phyloP scores from a whole-genome alignment of 2,888 invertebrate genomes.

The Mellilla xanthometata region DNA sequence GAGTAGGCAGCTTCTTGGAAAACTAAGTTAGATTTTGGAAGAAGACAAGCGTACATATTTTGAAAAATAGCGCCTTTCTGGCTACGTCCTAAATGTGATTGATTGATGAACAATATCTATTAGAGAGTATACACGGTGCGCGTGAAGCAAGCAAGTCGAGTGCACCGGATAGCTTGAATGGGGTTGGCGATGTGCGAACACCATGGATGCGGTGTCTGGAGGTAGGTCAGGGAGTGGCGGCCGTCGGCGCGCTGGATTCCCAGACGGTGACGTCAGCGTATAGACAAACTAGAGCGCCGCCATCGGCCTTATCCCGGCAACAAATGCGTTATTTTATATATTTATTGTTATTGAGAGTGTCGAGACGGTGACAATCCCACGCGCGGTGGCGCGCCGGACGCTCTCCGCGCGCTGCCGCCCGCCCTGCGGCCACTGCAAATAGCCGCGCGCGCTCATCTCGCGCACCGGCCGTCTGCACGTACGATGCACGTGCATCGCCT shows the following conservation, averaged over 20 bases:
- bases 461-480: conserved; percentile 28
- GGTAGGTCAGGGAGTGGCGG: conserved; percentile 75
- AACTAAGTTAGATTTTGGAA: background rate
- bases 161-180: conserved; percentile 13
- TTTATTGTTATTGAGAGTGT: conserved; percentile 77
- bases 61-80: conserved; percentile 15
- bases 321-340: conserved; percentile 75
- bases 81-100: conserved; percentile 27
- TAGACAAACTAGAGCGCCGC: conserved; percentile 79
- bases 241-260: conserved; percentile 69
- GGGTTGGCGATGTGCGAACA: conserved; percentile 30
- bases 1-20: too few relatives aligned
- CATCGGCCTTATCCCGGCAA: conserved; percentile 71
- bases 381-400: conserved; percentile 48
- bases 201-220: conserved; percentile 53
- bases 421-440: conserved; percentile 56
- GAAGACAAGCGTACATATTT: background rate
- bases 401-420: conserved; percentile 38
- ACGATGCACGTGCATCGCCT: conserved; percentile 31
- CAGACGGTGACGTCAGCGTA: conserved; percentile 77
- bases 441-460: conserved; percentile 31
- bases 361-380: conserved; percentile 79
- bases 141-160: conserved; percentile 15
- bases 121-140: conserved; percentile 15
- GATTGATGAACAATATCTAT: conserved; percentile 14